Evolutionary conservation across 2,888 invertebrate species (phyloP).

Genomic region (Drosophila borborema): DNA sequence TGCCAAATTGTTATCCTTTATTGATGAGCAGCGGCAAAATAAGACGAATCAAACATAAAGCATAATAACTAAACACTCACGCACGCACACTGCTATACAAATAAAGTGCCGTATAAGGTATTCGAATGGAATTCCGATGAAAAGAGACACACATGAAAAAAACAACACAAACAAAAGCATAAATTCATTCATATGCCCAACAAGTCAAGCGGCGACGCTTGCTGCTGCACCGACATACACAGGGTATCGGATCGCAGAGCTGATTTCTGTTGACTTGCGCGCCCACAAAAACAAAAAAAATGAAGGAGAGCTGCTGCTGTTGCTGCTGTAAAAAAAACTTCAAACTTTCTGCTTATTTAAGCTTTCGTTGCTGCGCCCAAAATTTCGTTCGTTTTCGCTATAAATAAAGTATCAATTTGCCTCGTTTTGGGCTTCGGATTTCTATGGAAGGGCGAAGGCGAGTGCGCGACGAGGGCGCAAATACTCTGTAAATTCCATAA

Average conservation of each 20-base stretch:
- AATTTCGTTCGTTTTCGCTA: constrained; percentile 62
- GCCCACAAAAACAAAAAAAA: constrained; percentile 35
- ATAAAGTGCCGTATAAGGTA: constrained; percentile 55
- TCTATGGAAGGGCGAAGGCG: constrained; percentile 62
- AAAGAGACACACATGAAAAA: constrained; percentile 43
- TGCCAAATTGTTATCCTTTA: constrained; percentile 48
- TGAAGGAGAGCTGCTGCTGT: neutral
- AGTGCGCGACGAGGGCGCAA: constrained; percentile 26
- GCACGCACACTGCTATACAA: constrained; percentile 12
- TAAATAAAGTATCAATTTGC: constrained; percentile 70
- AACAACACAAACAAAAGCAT: constrained; percentile 70
- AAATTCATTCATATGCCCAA: constrained; percentile 71
- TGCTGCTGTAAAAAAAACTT: constrained; percentile 10
- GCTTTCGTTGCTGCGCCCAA: constrained; percentile 59
- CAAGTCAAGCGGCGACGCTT: constrained; percentile 21
- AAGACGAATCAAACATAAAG: constrained; percentile 28
- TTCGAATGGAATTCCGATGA: constrained; percentile 68
- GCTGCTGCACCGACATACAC: constrained; percentile 32
- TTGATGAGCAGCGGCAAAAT: constrained; percentile 22
- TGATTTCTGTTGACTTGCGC: constrained; percentile 53
- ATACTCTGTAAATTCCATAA: constrained; percentile 58
- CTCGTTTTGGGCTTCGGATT: constrained; percentile 42
- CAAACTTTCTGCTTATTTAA: constrained; percentile 49
- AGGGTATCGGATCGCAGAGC: constrained; percentile 31
- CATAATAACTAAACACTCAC: constrained; percentile 18